phyloP scores from a whole-genome alignment of 2,797 vertebrate genomes.

The Tolypeutes matacus region DNA sequence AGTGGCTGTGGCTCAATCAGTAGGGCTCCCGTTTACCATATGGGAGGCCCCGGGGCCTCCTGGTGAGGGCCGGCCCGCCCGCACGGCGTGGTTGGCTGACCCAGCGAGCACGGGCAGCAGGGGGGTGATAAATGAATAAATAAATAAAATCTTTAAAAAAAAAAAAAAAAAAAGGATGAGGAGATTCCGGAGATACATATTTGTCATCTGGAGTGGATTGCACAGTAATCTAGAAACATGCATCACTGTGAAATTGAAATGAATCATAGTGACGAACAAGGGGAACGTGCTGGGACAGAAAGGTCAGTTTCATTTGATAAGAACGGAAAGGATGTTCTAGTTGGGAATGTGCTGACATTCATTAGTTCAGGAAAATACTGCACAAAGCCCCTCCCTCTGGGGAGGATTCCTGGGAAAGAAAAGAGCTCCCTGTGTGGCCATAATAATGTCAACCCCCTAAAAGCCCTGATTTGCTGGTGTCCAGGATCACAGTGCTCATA shows the following conservation, averaged over 20 bases:
- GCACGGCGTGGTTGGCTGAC: too few species aligned
- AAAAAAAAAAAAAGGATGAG: too few species aligned
- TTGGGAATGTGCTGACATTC: slow-evolving; percentile 60
- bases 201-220: slow-evolving; percentile 56
- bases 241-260: neutral
- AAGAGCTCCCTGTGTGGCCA: neutral
- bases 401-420: slow-evolving; percentile 37
- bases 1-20: too few species aligned
- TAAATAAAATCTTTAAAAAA: too few species aligned
- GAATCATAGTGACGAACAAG: slow-evolving; percentile 18
- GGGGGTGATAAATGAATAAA: too few species aligned
- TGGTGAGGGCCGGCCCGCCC: too few species aligned
- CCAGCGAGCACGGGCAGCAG: too few species aligned
- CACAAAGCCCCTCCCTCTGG: slow-evolving; percentile 24
- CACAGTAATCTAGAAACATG: neutral
- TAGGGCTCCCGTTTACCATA: too few species aligned
- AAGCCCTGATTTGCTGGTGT: neutral
- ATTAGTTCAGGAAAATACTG: slow-evolving; percentile 30
- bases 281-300: slow-evolving; percentile 36
- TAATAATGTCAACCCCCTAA: neutral
- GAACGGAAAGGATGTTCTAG: slow-evolving; percentile 37
- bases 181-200: slow-evolving; percentile 20
- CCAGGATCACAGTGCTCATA: neutral
- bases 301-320: slow-evolving; percentile 71
- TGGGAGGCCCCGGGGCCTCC: too few species aligned